Evolutionary conservation across 2,888 invertebrate species (phyloP).

Genomic region (Dinocampus coccinellae): DNA sequence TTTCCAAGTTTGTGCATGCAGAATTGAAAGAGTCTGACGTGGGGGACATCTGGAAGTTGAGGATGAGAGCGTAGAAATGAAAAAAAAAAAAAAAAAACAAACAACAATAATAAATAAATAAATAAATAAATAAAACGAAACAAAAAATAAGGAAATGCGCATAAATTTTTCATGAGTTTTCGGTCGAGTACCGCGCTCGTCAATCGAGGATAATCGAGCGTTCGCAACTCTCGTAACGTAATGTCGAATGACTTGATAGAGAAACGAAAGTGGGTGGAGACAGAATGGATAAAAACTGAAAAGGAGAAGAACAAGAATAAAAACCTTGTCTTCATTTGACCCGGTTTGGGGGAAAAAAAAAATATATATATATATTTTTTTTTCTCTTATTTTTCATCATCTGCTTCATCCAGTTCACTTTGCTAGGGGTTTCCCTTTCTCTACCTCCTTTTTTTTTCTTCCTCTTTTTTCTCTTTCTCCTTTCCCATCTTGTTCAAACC

Average conservation of each 20-base stretch:
- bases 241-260: slow-evolving; percentile 24
- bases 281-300: too few relatives aligned
- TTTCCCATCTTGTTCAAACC: neutral
- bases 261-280: neutral
- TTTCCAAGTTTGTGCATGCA: too few relatives aligned
- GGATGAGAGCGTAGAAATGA: neutral
- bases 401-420: slow-evolving; percentile 1
- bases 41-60: neutral
- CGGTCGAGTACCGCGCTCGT: neutral
- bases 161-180: slow-evolving; percentile 24
- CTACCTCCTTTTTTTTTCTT: neutral
- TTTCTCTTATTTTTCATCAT: neutral
- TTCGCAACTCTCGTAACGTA: slow-evolving; percentile 21
- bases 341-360: neutral
- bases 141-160: slow-evolving; percentile 15
- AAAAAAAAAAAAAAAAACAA: neutral
- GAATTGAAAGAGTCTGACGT: too few relatives aligned
- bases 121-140: neutral
- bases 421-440: neutral
- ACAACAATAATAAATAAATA: neutral
- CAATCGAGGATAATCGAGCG: slow-evolving; percentile 18
- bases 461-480: neutral
- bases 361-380: too few relatives aligned
- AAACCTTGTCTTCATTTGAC: slow-evolving; percentile 1
- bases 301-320: neutral